Percentiles rank a stretch among this genome's conserved stretches.
Conservation (phyloP, 2,113 vertebrate genomes). For the Spilogale gracilis region DNA sequence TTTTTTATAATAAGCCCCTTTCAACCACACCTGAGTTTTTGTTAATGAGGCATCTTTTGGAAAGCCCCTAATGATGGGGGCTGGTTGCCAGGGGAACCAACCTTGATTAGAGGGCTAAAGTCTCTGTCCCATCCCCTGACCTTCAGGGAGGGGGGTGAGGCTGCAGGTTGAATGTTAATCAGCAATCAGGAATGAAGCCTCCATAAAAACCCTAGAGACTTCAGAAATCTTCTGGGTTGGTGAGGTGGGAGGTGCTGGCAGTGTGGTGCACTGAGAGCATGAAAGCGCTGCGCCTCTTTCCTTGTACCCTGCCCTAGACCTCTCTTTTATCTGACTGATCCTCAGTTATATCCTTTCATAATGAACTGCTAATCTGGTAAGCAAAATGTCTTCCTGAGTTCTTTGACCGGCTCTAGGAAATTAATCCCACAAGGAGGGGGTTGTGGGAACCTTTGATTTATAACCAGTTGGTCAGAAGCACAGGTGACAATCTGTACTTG, state of each 20-base stretch:
- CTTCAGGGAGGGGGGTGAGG: neutral
- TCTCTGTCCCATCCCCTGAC: neutral
- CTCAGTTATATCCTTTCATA: neutral
- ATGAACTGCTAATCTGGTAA: neutral
- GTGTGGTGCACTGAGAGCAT: neutral
- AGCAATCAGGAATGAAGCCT: neutral
- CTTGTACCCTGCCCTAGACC: neutral
- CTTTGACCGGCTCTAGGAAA: neutral
- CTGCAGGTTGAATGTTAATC: neutral
- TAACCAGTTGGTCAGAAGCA: neutral
- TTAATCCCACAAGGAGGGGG: neutral
- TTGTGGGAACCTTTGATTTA: neutral
- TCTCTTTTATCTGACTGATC: neutral
- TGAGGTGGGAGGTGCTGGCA: neutral
- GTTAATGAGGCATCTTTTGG: neutral
- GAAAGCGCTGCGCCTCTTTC: neutral
- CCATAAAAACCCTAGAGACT: neutral
- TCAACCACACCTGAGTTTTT: neutral
- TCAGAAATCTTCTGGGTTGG: neutral
- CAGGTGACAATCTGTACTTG: neutral
- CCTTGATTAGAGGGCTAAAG: neutral
- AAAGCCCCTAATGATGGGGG: neutral
- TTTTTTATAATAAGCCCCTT: neutral
- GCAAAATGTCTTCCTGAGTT: neutral
- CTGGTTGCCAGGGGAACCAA: conserved; percentile 6